Evolutionary conservation across 2,888 invertebrate species (phyloP).

Genomic region (Chrysotoxum bicinctum): DNA sequence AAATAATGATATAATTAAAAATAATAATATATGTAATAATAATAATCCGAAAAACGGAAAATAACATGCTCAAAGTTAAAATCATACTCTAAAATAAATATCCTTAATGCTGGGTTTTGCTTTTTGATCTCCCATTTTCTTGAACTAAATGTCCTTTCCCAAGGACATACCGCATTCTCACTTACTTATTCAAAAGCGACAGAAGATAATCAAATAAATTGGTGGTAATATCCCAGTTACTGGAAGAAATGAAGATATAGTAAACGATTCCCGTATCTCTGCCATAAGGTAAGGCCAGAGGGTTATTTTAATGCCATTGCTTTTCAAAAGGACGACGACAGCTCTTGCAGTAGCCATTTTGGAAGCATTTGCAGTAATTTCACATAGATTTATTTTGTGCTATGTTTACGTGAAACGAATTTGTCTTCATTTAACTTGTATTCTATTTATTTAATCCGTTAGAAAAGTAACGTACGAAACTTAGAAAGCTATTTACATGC

Average conservation of each 20-base stretch:
- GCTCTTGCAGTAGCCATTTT: background rate
- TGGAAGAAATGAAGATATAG: slow-evolving; percentile 19
- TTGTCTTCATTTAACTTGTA: background rate
- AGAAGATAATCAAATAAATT: background rate
- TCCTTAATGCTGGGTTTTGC: background rate
- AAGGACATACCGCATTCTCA: slow-evolving; percentile 7
- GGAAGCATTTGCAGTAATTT: background rate
- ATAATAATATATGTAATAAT: too few relatives aligned
- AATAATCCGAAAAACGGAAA: too few relatives aligned
- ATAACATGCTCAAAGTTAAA: too few relatives aligned
- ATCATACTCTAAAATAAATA: too few relatives aligned
- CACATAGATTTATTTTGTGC: background rate
- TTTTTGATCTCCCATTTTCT: background rate
- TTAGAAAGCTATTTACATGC: too few relatives aligned
- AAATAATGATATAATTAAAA: too few relatives aligned
- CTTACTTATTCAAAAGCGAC: background rate
- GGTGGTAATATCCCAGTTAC: slow-evolving; percentile 23
- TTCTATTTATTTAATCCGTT: too few relatives aligned
- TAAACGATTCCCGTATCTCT: slow-evolving; percentile 31
- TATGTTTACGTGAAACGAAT: background rate
- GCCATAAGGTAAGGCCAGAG: background rate
- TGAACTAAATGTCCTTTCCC: slow-evolving; percentile 26
- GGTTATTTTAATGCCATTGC: background rate
- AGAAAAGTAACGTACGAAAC: too few relatives aligned
- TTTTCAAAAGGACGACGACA: background rate